Evolutionary conservation across 1,140 invertebrate genomes (phyloP).

Genomic region (Oreohelix idahoensis): DNA sequence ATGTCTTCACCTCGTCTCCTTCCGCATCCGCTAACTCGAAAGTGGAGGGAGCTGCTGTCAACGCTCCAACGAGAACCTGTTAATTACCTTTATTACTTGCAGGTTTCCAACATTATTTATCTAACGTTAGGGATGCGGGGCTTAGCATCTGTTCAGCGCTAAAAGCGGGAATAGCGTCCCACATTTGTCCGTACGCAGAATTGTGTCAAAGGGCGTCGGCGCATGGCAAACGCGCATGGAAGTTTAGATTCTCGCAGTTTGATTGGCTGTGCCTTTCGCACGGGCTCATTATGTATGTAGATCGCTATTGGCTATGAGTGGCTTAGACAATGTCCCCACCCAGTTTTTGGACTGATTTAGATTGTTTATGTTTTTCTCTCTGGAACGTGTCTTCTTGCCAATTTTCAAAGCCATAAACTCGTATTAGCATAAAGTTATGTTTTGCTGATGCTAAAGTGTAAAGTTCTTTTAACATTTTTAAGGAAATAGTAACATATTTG

Average conservation of each 20-base stretch:
- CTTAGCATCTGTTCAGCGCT: too few species aligned
- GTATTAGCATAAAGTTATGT: background rate
- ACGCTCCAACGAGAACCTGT: too few species aligned
- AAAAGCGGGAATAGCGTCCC: too few species aligned
- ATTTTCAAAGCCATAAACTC: background rate
- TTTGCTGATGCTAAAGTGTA: background rate
- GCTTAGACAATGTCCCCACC: constrained; percentile 41
- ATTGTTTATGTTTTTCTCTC: constrained; percentile 36
- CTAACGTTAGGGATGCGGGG: too few species aligned
- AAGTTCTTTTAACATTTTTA: background rate
- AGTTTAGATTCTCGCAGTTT: constrained; percentile 26
- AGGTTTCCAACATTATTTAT: too few species aligned
- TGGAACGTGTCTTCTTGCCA: background rate
- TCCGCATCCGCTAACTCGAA: too few species aligned
- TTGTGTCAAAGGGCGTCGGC: constrained; percentile 38
- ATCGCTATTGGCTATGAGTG: constrained; percentile 49
- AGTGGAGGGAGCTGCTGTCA: too few species aligned
- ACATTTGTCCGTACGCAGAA: constrained; percentile 29
- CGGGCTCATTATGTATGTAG: constrained; percentile 46
- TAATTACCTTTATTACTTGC: too few species aligned
- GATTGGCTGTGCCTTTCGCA: constrained; percentile 34
- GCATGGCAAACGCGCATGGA: too few species aligned
- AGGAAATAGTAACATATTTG: background rate
- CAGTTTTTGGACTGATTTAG: constrained; percentile 25
- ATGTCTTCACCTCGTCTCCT: too few species aligned